phyloP scores from a whole-genome alignment of 2,797 vertebrate genomes.

The Megalops cyprinoides region DNA sequence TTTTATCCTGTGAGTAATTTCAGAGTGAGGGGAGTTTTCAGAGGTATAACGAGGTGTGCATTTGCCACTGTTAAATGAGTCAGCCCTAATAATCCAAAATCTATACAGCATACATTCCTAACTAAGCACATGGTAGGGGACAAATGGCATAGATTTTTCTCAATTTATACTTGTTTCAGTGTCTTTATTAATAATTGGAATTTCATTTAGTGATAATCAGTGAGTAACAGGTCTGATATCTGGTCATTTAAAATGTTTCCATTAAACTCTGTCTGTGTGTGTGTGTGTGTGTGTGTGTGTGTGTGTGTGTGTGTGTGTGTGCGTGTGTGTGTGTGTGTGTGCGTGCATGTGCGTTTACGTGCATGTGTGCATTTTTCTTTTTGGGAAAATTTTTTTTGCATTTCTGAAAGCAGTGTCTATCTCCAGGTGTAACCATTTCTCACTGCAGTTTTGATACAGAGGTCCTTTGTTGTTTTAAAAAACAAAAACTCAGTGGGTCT shows the following conservation, averaged over 20 bases:
- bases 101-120: constrained; percentile 38
- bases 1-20: constrained; percentile 51
- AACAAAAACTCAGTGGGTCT: no score
- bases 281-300: neutral
- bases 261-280: neutral
- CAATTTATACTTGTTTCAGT: constrained; percentile 18
- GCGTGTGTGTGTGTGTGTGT: constrained; percentile 4
- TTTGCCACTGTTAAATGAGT: constrained; percentile 61
- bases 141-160: constrained; percentile 3
- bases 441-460: no score
- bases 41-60: constrained; percentile 54
- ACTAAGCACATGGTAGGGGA: neutral
- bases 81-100: constrained; percentile 52
- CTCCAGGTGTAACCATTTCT: no score
- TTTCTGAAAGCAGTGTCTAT: no score
- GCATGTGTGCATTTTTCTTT: neutral
- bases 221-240: neutral
- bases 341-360: constrained; percentile 7
- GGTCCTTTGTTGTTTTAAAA: no score
- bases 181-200: constrained; percentile 12
- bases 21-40: constrained; percentile 55
- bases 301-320: neutral
- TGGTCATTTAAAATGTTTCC: neutral
- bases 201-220: neutral
- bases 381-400: no score